Conservation (phyloP, 2,888 invertebrate genomes). For the Chydorus sphaericus region DNA sequence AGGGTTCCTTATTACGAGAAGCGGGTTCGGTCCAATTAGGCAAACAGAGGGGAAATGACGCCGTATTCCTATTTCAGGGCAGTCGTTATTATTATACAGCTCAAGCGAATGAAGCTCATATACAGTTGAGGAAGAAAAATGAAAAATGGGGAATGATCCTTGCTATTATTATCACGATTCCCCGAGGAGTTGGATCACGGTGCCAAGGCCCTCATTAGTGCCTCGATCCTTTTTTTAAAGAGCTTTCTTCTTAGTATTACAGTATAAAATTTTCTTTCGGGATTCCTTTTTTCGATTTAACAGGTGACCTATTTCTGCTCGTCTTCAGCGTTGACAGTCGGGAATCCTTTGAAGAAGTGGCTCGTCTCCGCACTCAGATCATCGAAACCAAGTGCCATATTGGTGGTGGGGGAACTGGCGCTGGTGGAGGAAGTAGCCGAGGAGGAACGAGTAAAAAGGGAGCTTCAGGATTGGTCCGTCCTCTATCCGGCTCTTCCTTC, state of each 20-base stretch:
- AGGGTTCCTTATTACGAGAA: no score
- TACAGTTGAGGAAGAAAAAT: neutral
- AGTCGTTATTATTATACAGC: no score
- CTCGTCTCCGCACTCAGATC: slow-evolving; percentile 63
- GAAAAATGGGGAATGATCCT: no score
- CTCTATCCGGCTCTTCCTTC: neutral
- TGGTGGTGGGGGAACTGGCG: slow-evolving; percentile 20
- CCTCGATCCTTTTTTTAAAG: no score
- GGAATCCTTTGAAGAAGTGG: slow-evolving; percentile 70
- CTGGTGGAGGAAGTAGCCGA: slow-evolving; percentile 6
- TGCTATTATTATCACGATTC: no score
- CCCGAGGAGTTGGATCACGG: no score
- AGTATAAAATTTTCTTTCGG: neutral
- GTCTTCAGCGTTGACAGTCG: slow-evolving; percentile 73
- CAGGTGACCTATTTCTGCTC: slow-evolving; percentile 63
- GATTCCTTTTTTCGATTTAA: slow-evolving; percentile 15
- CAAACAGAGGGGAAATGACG: no score
- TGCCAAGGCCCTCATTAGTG: no score
- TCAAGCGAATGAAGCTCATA: no score
- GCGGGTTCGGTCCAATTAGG: no score
- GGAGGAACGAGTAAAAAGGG: neutral
- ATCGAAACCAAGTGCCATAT: slow-evolving; percentile 60
- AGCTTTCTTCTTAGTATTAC: no score
- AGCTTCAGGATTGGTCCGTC: neutral
- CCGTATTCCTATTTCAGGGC: no score